phyloP scores from a whole-genome alignment of 2,113 vertebrate genomes.

The Panurus biarmicus region DNA sequence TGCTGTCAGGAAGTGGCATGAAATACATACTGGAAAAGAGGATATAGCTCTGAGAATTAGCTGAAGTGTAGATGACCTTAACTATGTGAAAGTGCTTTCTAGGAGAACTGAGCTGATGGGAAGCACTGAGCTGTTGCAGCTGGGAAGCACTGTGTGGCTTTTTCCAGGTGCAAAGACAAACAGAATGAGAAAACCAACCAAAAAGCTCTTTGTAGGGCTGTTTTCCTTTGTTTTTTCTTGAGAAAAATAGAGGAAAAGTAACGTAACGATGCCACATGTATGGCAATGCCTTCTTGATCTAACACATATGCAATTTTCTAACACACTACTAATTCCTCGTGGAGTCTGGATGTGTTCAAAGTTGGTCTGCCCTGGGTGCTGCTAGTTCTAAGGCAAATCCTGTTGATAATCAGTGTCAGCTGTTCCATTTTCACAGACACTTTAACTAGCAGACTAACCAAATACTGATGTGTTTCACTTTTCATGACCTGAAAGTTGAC shows the following conservation, averaged over 20 bases:
- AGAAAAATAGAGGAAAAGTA: conserved; percentile 28
- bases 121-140: conserved; percentile 44
- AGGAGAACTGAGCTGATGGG: conserved; percentile 27
- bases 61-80: conserved; percentile 43
- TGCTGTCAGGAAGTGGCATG: conserved; percentile 56
- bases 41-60: conserved; percentile 41
- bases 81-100: conserved; percentile 48
- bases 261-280: conserved; percentile 13
- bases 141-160: conserved; percentile 37
- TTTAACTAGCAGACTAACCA: conserved; percentile 37
- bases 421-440: conserved; percentile 25
- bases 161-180: conserved; percentile 33
- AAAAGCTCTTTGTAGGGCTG: conserved; percentile 23
- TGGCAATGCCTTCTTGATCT: conserved; percentile 62
- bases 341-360: conserved; percentile 30
- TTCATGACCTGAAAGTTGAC: conserved; percentile 47
- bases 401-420: neutral
- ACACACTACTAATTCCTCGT: conserved; percentile 51
- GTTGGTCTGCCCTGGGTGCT: conserved; percentile 65
- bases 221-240: conserved; percentile 39
- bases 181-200: neutral
- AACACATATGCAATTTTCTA: conserved; percentile 60
- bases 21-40: conserved; percentile 60
- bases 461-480: conserved; percentile 49
- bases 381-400: conserved; percentile 54